Evolutionary conservation across 2,113 vertebrate species (phyloP).

Genomic region (Trichomycterus rosablanca): DNA sequence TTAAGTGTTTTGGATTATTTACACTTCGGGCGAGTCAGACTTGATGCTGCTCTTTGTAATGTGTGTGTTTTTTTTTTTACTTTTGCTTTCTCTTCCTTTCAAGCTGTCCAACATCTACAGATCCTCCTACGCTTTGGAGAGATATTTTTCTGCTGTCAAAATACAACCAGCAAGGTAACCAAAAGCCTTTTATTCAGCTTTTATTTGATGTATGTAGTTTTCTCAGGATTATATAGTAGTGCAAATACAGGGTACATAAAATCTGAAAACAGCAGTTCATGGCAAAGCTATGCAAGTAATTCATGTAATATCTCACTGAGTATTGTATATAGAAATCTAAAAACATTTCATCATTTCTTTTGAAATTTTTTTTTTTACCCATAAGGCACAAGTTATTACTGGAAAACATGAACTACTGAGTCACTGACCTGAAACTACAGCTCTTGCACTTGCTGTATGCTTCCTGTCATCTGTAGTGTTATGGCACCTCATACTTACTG

Average conservation of each 20-base stretch:
- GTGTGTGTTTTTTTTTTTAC: not conserved
- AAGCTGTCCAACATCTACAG: constrained; percentile 57
- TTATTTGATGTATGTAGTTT: not conserved
- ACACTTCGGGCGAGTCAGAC: not conserved
- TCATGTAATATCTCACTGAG: not conserved
- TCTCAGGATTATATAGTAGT: not conserved
- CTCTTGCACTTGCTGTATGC: too few species aligned
- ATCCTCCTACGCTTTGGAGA: constrained; percentile 60
- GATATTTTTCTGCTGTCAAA: constrained; percentile 56
- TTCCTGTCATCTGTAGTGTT: too few species aligned
- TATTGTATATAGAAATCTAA: not conserved
- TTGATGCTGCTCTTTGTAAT: constrained; percentile 12
- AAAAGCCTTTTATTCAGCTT: not conserved
- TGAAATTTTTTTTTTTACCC: too few species aligned
- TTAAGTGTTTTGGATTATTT: not conserved
- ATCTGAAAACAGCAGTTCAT: not conserved
- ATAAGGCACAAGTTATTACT: too few species aligned
- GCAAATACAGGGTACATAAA: not conserved
- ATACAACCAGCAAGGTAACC: constrained; percentile 53
- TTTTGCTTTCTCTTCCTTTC: constrained; percentile 29
- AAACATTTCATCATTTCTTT: not conserved
- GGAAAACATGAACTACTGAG: too few species aligned
- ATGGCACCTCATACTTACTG: too few species aligned
- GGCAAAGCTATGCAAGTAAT: not conserved
- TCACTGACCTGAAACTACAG: too few species aligned